Conservation (phyloP, 2,797 vertebrate species). For the Bufotes viridis region DNA sequence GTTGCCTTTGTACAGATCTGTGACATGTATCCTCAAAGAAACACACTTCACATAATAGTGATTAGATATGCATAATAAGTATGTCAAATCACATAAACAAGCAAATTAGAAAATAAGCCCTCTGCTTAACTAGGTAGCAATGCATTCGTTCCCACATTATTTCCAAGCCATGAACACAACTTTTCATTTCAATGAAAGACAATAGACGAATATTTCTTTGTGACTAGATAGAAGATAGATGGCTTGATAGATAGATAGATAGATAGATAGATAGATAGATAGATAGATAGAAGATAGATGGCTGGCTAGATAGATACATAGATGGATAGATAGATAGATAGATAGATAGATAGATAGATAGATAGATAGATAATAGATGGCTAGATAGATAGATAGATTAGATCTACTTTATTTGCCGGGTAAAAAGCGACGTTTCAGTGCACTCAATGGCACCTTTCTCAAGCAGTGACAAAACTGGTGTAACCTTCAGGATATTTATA, state of each 20-base stretch:
- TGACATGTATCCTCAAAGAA: slow-evolving; percentile 19
- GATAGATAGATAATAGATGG: too few species aligned
- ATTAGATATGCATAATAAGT: slow-evolving; percentile 27
- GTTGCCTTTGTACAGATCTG: slow-evolving; percentile 25
- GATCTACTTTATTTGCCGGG: too few species aligned
- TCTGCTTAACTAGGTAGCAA: slow-evolving; percentile 22
- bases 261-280: background rate
- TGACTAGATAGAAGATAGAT: background rate
- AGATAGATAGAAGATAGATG: background rate
- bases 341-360: too few species aligned
- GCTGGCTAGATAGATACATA: too few species aligned
- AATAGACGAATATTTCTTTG: background rate
- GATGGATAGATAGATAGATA: too few species aligned
- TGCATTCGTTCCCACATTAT: background rate
- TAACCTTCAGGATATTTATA: too few species aligned
- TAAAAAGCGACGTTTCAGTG: too few species aligned
- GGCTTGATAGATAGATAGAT: background rate
- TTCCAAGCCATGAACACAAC: background rate
- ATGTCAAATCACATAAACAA: background rate
- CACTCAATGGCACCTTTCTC: too few species aligned
- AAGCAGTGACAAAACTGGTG: too few species aligned
- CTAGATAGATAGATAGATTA: too few species aligned
- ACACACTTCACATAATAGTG: slow-evolving; percentile 20
- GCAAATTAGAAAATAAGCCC: slow-evolving; percentile 15
- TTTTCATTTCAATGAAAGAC: background rate